Base-by-base conservation (phyloP, 1,140 invertebrate species). In the Brachionus plicatilis region DNA sequence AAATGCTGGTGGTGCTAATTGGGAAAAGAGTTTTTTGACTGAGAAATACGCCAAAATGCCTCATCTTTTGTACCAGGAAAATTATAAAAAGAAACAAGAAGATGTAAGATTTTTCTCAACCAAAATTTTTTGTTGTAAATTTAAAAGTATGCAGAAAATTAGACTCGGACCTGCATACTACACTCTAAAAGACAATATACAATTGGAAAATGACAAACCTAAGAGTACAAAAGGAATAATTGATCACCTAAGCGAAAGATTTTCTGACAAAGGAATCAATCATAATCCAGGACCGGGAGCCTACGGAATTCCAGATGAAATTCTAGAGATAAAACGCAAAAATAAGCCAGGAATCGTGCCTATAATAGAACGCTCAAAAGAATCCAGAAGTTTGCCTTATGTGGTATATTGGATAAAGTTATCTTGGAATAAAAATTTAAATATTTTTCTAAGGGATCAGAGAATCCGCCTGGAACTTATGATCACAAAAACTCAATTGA, bases 251-350 rank as follows among this genome's bases (percentile, higher is more conserved):
- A 27, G 37, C 11, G 12, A 24, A 24, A 56, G 82, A n/a, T 83
- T 83, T 72, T 29, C 41, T n/a, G 29, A 83, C 4, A 53, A 45
- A n/a, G 14, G 17, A n/a, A 24, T 70, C 2, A 68, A 47, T 17
- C 43, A 27, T 14, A 83, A 83, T 68, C 60, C 60, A 17, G 50
- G 60, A 14, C 82, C 82, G 3, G 65, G 82, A 37, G 37, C 43
- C 47, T 83, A 83, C 20, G 82, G 82, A 27, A 83, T 83, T 27
- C 60, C 82, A 4, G 65, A 83, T 56, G 65, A 83, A 83, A 20
- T 20, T 20, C 20, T 83, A 9, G 82, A 70, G 37, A 37, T 47
- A 6, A 83, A 70, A 41, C 60, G 82, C n/a, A 68, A 33, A 60
- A 45, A 83, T 41, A 68, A 83, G 53, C 60, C 60, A 14, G 60